Percentiles rank a stretch among this genome's conserved stretches.
Conservation (phyloP, 2,888 invertebrate genomes). For the Apantesis nais region DNA sequence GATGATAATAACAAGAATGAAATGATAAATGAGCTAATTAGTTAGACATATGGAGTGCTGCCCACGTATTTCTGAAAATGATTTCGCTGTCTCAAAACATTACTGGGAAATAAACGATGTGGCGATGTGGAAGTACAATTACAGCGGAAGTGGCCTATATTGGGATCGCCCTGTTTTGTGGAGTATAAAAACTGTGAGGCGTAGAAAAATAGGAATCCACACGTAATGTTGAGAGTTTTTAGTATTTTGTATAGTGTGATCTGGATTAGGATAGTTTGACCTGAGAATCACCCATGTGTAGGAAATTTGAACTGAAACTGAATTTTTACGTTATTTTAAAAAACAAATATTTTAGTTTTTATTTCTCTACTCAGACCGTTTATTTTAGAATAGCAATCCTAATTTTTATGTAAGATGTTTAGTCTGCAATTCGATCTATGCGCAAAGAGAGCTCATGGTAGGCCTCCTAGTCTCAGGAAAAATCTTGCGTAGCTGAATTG, state of each 20-base stretch:
- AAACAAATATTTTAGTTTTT: no score
- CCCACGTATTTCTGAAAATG: background rate
- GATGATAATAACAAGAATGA: background rate
- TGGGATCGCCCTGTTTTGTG: background rate
- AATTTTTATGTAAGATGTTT: no score
- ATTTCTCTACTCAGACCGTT: no score
- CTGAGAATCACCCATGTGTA: background rate
- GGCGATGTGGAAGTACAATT: background rate
- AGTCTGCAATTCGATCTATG: no score
- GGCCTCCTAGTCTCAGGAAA: no score
- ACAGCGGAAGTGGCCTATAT: background rate
- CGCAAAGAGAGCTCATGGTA: no score
- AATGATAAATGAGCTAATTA: slow-evolving; percentile 2
- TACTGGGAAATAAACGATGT: background rate
- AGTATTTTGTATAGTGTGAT: background rate
- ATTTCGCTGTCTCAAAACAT: background rate
- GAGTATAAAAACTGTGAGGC: background rate
- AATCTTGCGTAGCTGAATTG: background rate
- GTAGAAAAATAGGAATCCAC: background rate
- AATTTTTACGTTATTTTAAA: no score
- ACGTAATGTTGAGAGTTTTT: background rate
- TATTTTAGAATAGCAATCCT: no score
- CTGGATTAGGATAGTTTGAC: background rate
- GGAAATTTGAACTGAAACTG: no score
- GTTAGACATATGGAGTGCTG: background rate